These are phyloP conservation scores for Lamprotornis superbus DNA, from an alignment of 2,113 vertebrate genomes.

Conservation along the genomic window DNA sequence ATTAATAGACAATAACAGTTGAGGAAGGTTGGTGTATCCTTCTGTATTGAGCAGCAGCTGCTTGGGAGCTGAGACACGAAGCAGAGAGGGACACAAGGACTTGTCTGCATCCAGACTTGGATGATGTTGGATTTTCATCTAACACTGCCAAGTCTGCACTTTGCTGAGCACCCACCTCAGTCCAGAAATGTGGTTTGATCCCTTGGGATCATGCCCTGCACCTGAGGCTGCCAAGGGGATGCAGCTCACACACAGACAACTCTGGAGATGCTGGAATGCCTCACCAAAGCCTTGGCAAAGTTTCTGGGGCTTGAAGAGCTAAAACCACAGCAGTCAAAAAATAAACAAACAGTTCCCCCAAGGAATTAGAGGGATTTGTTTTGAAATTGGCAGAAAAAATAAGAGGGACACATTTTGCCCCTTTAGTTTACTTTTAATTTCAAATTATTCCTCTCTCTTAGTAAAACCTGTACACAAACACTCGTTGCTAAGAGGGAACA, in stretches of 20 bases:
- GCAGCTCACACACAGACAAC: background rate
- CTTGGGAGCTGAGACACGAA: background rate
- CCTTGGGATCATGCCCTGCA: background rate
- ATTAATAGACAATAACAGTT: slow-evolving; percentile 53
- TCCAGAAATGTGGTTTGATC: background rate
- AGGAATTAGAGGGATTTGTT: background rate
- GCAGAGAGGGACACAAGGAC: background rate
- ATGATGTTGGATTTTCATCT: background rate
- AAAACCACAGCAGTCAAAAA: background rate
- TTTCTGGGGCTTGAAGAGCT: background rate
- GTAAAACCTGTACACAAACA: background rate
- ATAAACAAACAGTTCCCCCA: background rate
- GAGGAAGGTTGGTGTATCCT: slow-evolving; percentile 16
- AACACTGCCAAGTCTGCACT: background rate
- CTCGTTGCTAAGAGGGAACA: slow-evolving; percentile 17
- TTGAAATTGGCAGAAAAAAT: background rate
- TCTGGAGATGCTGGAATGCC: background rate
- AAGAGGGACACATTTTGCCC: background rate
- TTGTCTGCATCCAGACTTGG: background rate
- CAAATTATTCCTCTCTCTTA: slow-evolving; percentile 14
- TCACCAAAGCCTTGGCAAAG: background rate
- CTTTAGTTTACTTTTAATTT: slow-evolving; percentile 45
- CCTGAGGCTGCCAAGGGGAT: accelerated
- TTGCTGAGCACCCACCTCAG: background rate
- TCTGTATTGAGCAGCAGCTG: background rate